Base-by-base conservation (phyloP, 1,140 invertebrate species). In the Hycleus cichorii region DNA sequence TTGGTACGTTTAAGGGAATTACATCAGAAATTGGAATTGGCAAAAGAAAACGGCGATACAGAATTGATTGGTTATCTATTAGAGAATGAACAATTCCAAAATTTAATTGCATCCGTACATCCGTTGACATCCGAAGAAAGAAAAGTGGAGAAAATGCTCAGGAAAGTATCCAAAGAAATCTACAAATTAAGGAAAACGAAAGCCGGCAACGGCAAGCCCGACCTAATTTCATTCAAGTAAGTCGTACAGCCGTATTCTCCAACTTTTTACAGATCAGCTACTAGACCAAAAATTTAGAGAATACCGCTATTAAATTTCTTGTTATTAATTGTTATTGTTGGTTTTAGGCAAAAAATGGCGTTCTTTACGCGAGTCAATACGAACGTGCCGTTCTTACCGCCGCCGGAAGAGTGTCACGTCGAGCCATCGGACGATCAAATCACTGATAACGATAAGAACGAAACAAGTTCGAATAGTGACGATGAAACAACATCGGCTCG, bases 171-270 rank as follows among this genome's bases (percentile, higher is more conserved):
- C 48, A 83, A 90, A 66, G 91, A 95, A 75, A 91, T 96, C 58
- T 93, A 95, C 72, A 89, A 92, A 63, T 75, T 97, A 45, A 76
- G 92, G 54, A 90, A 90, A 74, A 91, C 87, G 27, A 87, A 91
- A 66, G 89, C 88, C 63, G 89, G 89, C n/a, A 88, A 89, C 63
- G 87, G 90, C 52, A 89, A 91, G 72, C 91, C 92, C 1, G 93
- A 95, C 73, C 79, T 94, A 56, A 87, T 92, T 64, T 92, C 91
- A 18, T 96, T 97, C 76, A 94, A 92, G 93, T 96, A 76, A 83
- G 88, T 86, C 18, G 18, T 18, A 18, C 18, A 18, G 18, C 18
- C 18, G 18, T 18, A 18, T 18, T 18, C 18, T 18, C 18, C 18
- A 18, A 18, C 18, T 18, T 18, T 18, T 18, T 18, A 18, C 18